Percentiles rank a stretch among this genome's conserved stretches.
phyloP scores from a whole-genome alignment of 2,113 vertebrate genomes.

The Spermophilus dauricus region DNA sequence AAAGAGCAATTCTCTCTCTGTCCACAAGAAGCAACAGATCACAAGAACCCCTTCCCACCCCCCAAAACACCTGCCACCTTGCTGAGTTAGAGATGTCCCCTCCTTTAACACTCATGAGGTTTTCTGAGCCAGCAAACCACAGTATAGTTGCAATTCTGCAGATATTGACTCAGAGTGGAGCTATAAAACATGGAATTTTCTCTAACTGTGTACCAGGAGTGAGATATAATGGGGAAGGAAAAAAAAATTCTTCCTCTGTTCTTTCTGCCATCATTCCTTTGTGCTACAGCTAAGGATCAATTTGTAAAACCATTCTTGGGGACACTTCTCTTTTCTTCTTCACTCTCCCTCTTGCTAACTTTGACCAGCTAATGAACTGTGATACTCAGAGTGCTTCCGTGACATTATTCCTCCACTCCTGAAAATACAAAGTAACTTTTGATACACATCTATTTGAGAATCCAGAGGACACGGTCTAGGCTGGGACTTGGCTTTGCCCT shows the following conservation, averaged over 20 bases:
- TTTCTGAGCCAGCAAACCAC: constrained; percentile 26
- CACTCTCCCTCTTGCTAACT: constrained; percentile 73
- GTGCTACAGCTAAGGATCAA: constrained; percentile 52
- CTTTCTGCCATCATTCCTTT: constrained; percentile 52
- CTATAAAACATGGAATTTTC: constrained; percentile 3
- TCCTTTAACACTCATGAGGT: accelerated
- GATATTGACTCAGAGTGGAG: not conserved
- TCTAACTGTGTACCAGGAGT: constrained; percentile 34
- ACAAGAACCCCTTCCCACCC: not conserved
- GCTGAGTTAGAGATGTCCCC: not conserved
- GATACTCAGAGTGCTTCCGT: constrained; percentile 69
- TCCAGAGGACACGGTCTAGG: constrained; percentile 68
- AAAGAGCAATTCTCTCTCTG: constrained; percentile 28
- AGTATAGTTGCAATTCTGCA: not conserved
- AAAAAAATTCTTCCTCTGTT: not conserved
- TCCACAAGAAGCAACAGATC: not conserved
- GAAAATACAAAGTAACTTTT: constrained; percentile 69
- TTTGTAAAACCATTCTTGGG: not conserved
- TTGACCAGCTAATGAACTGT: constrained; percentile 66
- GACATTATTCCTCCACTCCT: constrained; percentile 79
- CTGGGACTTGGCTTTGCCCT: constrained; percentile 66
- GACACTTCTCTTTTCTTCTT: constrained; percentile 39
- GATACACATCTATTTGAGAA: constrained; percentile 76
- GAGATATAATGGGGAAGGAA: not conserved
- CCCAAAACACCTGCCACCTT: not conserved